phyloP scores from a whole-genome alignment of 2,113 vertebrate genomes.

The Phrynosoma platyrhinos region DNA sequence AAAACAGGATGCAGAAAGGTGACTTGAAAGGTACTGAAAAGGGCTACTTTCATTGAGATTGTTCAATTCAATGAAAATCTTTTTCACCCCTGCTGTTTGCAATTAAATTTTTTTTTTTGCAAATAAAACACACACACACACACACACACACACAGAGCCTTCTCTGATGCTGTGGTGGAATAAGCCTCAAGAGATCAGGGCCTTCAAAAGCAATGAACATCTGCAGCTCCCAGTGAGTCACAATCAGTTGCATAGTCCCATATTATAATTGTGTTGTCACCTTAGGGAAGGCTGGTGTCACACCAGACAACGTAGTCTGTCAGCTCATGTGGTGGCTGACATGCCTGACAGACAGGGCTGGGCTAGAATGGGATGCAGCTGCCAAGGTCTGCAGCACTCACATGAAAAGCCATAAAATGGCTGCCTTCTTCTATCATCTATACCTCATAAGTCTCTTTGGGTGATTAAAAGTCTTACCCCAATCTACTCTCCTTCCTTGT shows the following conservation, averaged over 20 bases:
- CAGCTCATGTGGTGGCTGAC: neutral
- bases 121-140: too few relatives aligned
- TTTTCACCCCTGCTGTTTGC: neutral
- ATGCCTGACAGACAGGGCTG: neutral
- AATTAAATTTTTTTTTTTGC: neutral
- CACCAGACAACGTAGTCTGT: neutral
- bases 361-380: neutral
- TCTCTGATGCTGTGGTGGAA: neutral
- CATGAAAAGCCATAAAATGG: neutral
- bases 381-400: accelerated
- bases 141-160: neutral
- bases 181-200: accelerated
- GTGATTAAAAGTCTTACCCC: neutral
- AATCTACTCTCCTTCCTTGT: neutral
- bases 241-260: neutral
- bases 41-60: neutral
- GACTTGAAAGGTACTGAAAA: too few relatives aligned
- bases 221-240: accelerated
- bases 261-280: neutral
- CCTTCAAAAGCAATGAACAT: accelerated
- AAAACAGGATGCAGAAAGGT: too few relatives aligned
- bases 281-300: neutral
- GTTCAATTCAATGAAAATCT: neutral
- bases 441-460: neutral
- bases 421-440: neutral